phyloP scores from a whole-genome alignment of 2,113 vertebrate genomes.

The Caranx ignobilis region DNA sequence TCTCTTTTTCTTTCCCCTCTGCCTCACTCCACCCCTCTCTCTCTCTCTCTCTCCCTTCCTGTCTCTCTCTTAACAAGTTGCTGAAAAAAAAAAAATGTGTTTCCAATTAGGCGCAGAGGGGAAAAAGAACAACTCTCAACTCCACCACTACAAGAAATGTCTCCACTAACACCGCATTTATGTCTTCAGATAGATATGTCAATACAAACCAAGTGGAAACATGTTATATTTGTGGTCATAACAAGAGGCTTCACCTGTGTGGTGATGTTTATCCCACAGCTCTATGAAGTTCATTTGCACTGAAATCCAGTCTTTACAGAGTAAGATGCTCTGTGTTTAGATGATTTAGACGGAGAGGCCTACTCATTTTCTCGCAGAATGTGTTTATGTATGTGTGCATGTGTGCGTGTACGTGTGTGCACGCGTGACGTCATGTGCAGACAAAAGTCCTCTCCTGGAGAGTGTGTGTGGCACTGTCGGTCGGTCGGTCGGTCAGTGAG shows the following conservation, averaged over 20 bases:
- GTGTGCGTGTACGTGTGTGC: neutral
- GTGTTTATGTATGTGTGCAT: neutral
- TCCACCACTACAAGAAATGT: conserved; percentile 35
- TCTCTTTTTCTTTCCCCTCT: conserved; percentile 17
- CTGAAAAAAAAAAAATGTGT: conserved; percentile 75
- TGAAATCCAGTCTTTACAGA: neutral
- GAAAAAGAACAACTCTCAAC: conserved; percentile 52
- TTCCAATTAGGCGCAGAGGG: conserved; percentile 78
- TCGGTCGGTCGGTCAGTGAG: conserved; percentile 26
- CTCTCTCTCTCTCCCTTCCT: conserved; percentile 32
- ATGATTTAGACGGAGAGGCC: neutral
- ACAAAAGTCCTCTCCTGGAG: conserved; percentile 70
- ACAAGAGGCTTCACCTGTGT: conserved; percentile 21
- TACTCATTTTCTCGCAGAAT: neutral
- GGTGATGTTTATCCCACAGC: neutral
- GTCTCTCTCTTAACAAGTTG: conserved; percentile 66
- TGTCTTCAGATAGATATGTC: neutral
- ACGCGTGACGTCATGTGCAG: conserved; percentile 76
- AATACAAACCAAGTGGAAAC: neutral
- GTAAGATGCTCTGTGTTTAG: neutral
- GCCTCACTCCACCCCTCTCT: conserved; percentile 35
- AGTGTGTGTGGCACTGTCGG: conserved; percentile 60
- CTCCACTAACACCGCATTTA: conserved; percentile 14
- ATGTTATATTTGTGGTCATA: neutral
- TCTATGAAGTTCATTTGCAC: neutral